These are phyloP conservation scores for Sinonovacula constricta DNA, from an alignment of 1,140 invertebrate genomes.

Conservation along the genomic window DNA sequence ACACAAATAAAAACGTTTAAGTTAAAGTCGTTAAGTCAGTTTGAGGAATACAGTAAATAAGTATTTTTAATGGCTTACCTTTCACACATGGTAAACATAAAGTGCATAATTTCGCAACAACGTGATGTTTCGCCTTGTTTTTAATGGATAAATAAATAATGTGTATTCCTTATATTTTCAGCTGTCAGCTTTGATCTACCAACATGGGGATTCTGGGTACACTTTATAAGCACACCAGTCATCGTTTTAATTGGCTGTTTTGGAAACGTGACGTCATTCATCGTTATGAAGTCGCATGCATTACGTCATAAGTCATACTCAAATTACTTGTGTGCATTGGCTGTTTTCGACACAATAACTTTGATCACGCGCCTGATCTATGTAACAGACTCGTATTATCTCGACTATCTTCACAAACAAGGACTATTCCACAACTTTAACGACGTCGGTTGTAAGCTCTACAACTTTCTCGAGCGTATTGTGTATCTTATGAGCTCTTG, in stretches of 20 bases:
- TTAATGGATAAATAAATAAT: no score
- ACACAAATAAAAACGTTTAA: no score
- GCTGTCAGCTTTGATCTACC: no score
- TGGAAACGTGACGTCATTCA: conserved; percentile 65
- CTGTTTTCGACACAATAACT: conserved; percentile 63
- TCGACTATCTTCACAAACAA: conserved; percentile 18
- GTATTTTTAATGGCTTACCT: no score
- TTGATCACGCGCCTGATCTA: conserved; percentile 51
- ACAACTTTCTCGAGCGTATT: conserved; percentile 61
- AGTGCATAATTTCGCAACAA: no score
- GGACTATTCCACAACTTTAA: conserved; percentile 52
- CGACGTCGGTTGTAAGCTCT: conserved; percentile 61
- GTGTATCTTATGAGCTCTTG: conserved; percentile 71
- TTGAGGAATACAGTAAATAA: no score
- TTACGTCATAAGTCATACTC: conserved; percentile 65
- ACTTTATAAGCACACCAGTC: conserved; percentile 55
- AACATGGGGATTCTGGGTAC: conserved; percentile 64
- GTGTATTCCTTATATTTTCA: no score
- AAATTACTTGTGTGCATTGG: conserved; percentile 63
- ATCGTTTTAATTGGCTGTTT: conserved; percentile 62
- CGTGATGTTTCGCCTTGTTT: no score
- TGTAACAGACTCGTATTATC: conserved; percentile 49
- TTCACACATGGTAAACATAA: no score
- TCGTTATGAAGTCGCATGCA: conserved; percentile 64
- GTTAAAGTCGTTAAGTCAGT: no score